These are phyloP conservation scores for Tenthredo livida DNA, from an alignment of 2,888 invertebrate species.

Conservation along the genomic window DNA sequence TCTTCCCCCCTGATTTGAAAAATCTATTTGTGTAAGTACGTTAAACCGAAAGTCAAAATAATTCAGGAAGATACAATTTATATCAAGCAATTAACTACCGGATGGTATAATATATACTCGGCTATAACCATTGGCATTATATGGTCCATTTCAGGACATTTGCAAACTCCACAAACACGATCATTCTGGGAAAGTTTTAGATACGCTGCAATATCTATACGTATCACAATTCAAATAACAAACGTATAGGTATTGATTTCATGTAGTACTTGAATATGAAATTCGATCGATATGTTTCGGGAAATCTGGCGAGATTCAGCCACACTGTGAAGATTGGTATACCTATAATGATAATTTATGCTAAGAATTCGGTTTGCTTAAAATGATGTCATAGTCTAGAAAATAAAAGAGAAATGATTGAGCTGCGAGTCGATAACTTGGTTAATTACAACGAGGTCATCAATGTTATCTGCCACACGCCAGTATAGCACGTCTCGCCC, in stretches of 20 bases:
- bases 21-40: neutral
- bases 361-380: neutral
- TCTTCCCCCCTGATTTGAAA: neutral
- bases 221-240: neutral
- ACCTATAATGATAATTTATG: neutral
- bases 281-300: neutral
- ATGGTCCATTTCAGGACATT: neutral
- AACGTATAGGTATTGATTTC: neutral
- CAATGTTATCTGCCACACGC: neutral
- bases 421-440: neutral
- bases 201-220: no score
- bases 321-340: neutral
- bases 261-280: neutral
- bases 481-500: neutral
- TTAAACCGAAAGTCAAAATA: neutral
- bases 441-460: slow-evolving; percentile 3
- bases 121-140: neutral
- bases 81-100: no score
- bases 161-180: neutral
- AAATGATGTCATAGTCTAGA: neutral
- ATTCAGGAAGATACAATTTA: neutral
- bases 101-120: no score
- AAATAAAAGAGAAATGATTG: neutral
- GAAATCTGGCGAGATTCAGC: neutral
- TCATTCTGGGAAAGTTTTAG: neutral